Evolutionary conservation across 2,797 vertebrate genomes (phyloP).

Genomic region (Rallus crepitans): DNA sequence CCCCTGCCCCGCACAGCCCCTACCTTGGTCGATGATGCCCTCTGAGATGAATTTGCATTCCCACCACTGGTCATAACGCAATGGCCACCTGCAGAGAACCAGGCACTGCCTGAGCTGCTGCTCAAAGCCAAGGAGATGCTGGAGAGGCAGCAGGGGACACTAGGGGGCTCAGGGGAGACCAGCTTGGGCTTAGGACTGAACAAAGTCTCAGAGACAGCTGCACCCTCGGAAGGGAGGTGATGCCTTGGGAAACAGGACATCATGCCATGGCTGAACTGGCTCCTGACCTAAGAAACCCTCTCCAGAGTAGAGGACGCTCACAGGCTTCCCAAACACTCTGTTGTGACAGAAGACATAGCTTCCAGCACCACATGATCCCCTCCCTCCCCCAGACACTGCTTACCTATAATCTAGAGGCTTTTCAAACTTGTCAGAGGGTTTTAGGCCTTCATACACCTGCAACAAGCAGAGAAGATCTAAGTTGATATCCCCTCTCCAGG

Average conservation of each 20-base stretch:
- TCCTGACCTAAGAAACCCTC: neutral
- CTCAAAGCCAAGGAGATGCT: neutral
- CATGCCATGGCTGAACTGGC: neutral
- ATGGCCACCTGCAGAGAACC: conserved; percentile 87
- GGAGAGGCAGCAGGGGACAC: neutral
- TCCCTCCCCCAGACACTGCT: neutral
- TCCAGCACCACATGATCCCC: neutral
- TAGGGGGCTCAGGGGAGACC: neutral
- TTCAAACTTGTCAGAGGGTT: conserved; percentile 95
- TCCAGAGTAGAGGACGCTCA: neutral
- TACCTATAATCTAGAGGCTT: conserved; percentile 97
- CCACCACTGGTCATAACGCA: conserved; percentile 99
- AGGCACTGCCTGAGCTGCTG: neutral
- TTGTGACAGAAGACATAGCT: neutral
- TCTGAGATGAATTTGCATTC: conserved; percentile 99
- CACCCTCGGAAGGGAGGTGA: neutral
- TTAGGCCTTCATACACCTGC: conserved; percentile 96
- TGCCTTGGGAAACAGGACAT: neutral
- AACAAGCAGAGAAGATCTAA: neutral
- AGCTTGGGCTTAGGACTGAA: neutral
- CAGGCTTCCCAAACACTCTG: neutral
- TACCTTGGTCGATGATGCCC: conserved; percentile 98
- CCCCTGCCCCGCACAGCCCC: neutral
- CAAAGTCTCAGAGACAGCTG: neutral
- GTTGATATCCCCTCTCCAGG: neutral